Evolutionary conservation across 2,797 vertebrate species (phyloP), one percentile per base, ranked within the genome.

Genomic region (Fistularia commersonii): DNA sequence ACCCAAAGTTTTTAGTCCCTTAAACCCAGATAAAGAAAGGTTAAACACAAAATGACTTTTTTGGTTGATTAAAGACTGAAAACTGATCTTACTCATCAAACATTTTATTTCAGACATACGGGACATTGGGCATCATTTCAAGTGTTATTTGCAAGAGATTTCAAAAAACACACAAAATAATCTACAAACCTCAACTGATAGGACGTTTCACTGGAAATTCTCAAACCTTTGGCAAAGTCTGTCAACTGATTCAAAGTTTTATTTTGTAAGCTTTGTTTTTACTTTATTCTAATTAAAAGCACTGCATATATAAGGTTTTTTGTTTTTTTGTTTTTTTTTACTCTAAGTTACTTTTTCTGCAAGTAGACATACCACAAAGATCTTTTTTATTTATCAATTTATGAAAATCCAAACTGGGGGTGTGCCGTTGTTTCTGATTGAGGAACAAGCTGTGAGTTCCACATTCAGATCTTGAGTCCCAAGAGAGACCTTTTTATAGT

Each of bases 401-500:
- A 80, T 78, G 64, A 77, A 70, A 71, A 85, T 77, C 57, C 68
- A 73, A 79, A 61, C 74, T 72, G 75, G 68, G 64, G 69, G 63
- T 52, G 66, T 69, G 71, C 69, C 64, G 59, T 79, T 9, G 53
- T 57, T 47, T 77, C 73, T 85, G 77, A 85, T 81, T 79, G 76
- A 76, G 76, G 81, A 82, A 84, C 74, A 84, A 77, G 80, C 74
- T 79, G 77, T 77, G 81, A 83, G 83, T 79, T 84, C 69, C 68
- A 76, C 72, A 23, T 82, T 88, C 74, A 81, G 79, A 79, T 84
- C 81, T 81, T 14, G 9, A 36, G 72, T 88, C 89, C 70, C 89
- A 58, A 54, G 85, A 64, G 87, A 77, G 32, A 66, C 64, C 74
- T 79, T 86, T 87, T 88, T 84, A 87, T 84, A 87, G 78, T 82